phyloP scores from a whole-genome alignment of 1,140 invertebrate genomes.

The Neuroterus valhalla region DNA sequence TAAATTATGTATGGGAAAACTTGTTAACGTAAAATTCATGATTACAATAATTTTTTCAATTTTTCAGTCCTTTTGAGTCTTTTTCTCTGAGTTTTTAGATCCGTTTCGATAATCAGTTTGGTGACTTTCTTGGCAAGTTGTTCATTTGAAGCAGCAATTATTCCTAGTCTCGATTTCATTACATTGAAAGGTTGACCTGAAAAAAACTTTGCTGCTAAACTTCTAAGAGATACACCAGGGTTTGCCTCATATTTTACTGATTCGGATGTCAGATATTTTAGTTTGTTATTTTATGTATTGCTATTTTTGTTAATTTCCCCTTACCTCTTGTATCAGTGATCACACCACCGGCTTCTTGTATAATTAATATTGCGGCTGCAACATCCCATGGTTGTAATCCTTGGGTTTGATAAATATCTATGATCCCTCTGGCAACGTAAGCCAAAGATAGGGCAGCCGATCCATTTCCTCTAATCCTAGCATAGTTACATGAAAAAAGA shows the following conservation, averaged over 20 bases:
- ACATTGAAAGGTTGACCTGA: background rate
- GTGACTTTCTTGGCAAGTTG: slow-evolving; percentile 75
- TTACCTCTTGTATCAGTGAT: slow-evolving; percentile 80
- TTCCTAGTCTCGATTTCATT: slow-evolving; percentile 9
- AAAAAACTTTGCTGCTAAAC: background rate
- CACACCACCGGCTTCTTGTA: slow-evolving; percentile 86
- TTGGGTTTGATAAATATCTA: slow-evolving; percentile 83
- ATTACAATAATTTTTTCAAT: background rate
- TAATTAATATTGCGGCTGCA: slow-evolving; percentile 81
- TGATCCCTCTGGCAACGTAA: slow-evolving; percentile 81
- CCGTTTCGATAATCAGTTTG: slow-evolving; percentile 68
- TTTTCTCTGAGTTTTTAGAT: slow-evolving; percentile 57
- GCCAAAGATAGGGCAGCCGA: slow-evolving; percentile 84
- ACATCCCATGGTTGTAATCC: slow-evolving; percentile 82
- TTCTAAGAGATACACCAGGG: too few relatives aligned
- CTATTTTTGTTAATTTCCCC: background rate
- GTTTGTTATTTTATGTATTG: background rate
- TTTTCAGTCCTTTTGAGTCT: slow-evolving; percentile 46
- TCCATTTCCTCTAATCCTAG: slow-evolving; percentile 81
- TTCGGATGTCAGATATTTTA: background rate
- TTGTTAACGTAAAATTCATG: too few relatives aligned
- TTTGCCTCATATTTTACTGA: too few relatives aligned
- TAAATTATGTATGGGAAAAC: too few relatives aligned
- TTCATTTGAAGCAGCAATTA: slow-evolving; percentile 76
- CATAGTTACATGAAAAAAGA: slow-evolving; percentile 25